phyloP scores from a whole-genome alignment of 1,140 invertebrate genomes.

The Danaus melanippus region DNA sequence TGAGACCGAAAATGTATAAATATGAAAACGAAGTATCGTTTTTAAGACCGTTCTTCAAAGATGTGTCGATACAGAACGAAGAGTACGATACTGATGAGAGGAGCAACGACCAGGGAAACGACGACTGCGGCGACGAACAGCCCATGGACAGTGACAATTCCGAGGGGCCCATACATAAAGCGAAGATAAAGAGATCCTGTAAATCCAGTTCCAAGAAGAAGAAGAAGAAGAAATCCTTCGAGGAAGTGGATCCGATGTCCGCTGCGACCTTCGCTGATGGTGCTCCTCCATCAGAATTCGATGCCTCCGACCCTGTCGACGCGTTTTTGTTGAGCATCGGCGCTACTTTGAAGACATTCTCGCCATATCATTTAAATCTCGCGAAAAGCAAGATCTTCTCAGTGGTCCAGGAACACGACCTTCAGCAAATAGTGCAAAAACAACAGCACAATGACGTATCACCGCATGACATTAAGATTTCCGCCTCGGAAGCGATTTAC shows the following conservation, averaged over 20 bases:
- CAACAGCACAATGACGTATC: slow-evolving; percentile 23
- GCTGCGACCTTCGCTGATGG: slow-evolving; percentile 26
- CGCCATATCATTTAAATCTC: slow-evolving; percentile 59
- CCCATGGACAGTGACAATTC: slow-evolving; percentile 27
- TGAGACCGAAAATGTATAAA: slow-evolving; percentile 38
- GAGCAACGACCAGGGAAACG: slow-evolving; percentile 27
- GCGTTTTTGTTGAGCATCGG: slow-evolving; percentile 60
- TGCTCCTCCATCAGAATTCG: slow-evolving; percentile 34
- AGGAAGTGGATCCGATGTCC: slow-evolving; percentile 29
- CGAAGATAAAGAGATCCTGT: slow-evolving; percentile 26
- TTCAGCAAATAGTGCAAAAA: slow-evolving; percentile 60
- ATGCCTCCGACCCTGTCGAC: slow-evolving; percentile 50
- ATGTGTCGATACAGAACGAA: slow-evolving; percentile 28
- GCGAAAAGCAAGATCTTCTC: slow-evolving; percentile 62
- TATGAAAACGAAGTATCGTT: slow-evolving; percentile 54
- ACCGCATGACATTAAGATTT: slow-evolving; percentile 34
- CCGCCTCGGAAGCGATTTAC: slow-evolving; percentile 34
- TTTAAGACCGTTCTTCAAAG: slow-evolving; percentile 49
- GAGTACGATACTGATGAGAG: slow-evolving; percentile 35
- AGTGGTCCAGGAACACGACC: slow-evolving; percentile 59
- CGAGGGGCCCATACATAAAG: slow-evolving; percentile 30
- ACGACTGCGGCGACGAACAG: slow-evolving; percentile 25
- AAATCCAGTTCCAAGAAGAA: slow-evolving; percentile 35
- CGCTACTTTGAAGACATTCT: slow-evolving; percentile 55
- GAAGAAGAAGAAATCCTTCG: slow-evolving; percentile 30